A percentile compares a stretch with the other conserved stretches of the same genome.
phyloP scores from a whole-genome alignment of 2,113 vertebrate genomes.

The Pachypanchax playfairii region DNA sequence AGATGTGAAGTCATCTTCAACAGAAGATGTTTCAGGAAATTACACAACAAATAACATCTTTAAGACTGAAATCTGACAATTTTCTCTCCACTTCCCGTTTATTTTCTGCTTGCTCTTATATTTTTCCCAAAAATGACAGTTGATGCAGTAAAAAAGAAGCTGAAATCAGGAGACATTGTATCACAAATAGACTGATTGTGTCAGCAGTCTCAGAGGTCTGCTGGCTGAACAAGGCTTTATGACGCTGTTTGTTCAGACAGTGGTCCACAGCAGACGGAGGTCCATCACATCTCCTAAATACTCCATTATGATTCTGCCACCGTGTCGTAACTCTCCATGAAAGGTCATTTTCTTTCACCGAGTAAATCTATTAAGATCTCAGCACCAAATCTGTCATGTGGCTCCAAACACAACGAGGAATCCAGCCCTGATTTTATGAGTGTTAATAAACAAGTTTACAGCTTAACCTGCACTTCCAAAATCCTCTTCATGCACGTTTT shows the following conservation, averaged over 20 bases:
- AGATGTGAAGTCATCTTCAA: neutral
- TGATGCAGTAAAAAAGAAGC: slow-evolving; percentile 41
- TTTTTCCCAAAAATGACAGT: neutral
- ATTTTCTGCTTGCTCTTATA: neutral
- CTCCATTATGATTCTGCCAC: slow-evolving; percentile 29
- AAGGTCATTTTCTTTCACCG: slow-evolving; percentile 21
- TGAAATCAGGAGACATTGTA: slow-evolving; percentile 15
- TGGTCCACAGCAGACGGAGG: neutral
- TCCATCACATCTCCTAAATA: slow-evolving; percentile 15
- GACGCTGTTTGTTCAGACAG: slow-evolving; percentile 6
- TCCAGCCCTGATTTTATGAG: slow-evolving; percentile 11
- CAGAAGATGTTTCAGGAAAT: neutral
- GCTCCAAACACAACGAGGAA: slow-evolving; percentile 7
- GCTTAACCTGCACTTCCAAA: neutral
- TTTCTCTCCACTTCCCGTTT: neutral
- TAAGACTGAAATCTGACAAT: neutral
- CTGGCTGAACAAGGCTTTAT: too few species aligned
- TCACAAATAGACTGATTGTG: slow-evolving; percentile 23
- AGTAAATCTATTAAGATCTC: slow-evolving; percentile 36
- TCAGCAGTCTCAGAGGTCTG: too few species aligned
- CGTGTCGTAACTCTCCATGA: slow-evolving; percentile 29
- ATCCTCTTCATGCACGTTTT: too few species aligned
- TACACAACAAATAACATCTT: neutral
- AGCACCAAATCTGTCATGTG: slow-evolving; percentile 8
- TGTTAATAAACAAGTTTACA: slow-evolving; percentile 14